These are phyloP conservation scores for Myanophis thanlyinensis DNA, from an alignment of 2,113 vertebrate genomes.

Conservation along the genomic window DNA sequence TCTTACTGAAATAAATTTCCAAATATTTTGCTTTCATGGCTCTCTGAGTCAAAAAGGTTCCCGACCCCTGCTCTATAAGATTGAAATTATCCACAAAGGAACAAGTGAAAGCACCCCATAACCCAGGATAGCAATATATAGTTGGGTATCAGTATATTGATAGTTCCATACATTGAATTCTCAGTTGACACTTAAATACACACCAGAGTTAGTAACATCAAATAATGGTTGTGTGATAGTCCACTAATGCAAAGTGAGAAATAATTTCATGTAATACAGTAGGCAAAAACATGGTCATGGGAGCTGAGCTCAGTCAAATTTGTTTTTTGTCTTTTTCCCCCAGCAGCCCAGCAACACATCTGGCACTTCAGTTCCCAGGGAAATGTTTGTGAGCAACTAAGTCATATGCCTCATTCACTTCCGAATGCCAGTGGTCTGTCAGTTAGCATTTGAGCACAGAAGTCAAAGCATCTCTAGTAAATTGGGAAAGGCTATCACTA, in stretches of 20 bases:
- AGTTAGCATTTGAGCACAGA: background rate
- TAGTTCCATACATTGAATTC: background rate
- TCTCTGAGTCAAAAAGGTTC: no score
- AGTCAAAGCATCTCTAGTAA: background rate
- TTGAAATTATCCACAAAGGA: background rate
- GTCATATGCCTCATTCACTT: background rate
- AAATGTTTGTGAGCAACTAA: background rate
- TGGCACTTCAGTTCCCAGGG: background rate
- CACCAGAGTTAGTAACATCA: background rate
- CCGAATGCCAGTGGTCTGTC: background rate
- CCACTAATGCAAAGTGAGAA: background rate
- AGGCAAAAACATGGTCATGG: background rate
- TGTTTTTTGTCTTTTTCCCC: background rate
- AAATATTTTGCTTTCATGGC: no score
- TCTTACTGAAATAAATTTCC: no score
- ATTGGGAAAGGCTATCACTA: background rate
- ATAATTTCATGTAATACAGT: background rate
- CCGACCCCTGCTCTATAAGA: no score
- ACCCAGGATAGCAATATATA: background rate
- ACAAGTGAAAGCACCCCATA: background rate
- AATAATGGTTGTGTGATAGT: background rate
- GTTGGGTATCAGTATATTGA: background rate
- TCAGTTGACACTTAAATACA: background rate
- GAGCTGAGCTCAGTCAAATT: background rate
- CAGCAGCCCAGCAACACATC: background rate